A percentile compares a stretch with the other conserved stretches of the same genome.
phyloP scores from a whole-genome alignment of 1,140 invertebrate genomes.

The Tetragnatha versicolor region DNA sequence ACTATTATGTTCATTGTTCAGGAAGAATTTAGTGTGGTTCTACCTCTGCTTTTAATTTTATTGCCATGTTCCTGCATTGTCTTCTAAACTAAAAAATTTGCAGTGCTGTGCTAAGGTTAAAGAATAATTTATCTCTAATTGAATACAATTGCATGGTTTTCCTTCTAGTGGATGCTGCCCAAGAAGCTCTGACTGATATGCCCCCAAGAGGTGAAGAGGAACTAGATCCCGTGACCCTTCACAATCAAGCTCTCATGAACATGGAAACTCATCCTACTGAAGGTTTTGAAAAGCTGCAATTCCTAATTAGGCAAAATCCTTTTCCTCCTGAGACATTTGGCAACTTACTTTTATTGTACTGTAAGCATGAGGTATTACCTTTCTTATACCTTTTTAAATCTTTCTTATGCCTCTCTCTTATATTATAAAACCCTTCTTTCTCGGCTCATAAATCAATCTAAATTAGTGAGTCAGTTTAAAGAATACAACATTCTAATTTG shows the following conservation, averaged over 20 bases:
- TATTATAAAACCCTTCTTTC: too few species aligned
- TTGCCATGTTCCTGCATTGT: too few species aligned
- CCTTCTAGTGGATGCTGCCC: conserved; percentile 79
- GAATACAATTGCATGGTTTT: background rate
- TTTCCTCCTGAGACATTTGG: conserved; percentile 98
- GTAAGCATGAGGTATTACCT: conserved; percentile 84
- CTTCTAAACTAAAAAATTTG: too few species aligned
- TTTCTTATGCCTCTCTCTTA: background rate
- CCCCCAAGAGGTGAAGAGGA: conserved; percentile 95
- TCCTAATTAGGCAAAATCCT: conserved; percentile 89
- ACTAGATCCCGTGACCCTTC: conserved; percentile 95
- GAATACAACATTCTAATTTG: too few species aligned
- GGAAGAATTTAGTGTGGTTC: too few species aligned
- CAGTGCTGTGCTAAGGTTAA: too few species aligned
- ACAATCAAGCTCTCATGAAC: conserved; percentile 97
- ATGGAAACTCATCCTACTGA: conserved; percentile 88
- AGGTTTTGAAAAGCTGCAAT: conserved; percentile 97
- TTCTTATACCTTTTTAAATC: background rate
- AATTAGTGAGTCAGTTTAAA: too few species aligned
- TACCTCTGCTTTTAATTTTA: too few species aligned
- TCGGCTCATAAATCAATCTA: too few species aligned
- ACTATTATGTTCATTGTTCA: too few species aligned
- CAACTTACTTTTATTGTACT: conserved; percentile 93
- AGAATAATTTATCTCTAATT: too few species aligned
- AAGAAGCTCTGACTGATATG: conserved; percentile 96